Conservation (phyloP, 2,113 vertebrate species). For the Cariama cristata region DNA sequence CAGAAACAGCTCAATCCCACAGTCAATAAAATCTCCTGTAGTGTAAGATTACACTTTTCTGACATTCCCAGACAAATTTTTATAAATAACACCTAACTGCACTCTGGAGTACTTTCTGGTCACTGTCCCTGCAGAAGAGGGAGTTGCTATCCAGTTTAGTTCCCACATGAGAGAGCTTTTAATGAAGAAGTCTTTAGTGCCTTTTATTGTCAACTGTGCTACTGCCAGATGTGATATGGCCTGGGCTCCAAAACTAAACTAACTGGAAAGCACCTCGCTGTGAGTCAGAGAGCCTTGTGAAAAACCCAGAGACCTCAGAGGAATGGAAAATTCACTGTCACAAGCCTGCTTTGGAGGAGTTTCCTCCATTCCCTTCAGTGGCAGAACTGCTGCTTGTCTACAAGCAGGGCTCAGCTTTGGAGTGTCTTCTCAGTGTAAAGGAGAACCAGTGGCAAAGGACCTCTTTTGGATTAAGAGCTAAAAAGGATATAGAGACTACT, state of each 20-base stretch:
- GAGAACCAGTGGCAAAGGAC: background rate
- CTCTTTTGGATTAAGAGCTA: background rate
- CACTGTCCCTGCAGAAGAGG: background rate
- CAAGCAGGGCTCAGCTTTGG: background rate
- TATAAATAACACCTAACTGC: conserved; percentile 18
- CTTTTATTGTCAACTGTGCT: background rate
- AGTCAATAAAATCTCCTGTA: conserved; percentile 25
- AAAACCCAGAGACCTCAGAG: conserved; percentile 12
- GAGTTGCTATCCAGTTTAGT: background rate
- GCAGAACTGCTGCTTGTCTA: background rate
- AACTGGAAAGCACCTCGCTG: background rate
- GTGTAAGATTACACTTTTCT: conserved; percentile 32
- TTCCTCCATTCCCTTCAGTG: background rate
- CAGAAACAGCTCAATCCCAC: conserved; percentile 30
- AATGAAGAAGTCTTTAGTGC: background rate
- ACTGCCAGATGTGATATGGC: conserved; percentile 2
- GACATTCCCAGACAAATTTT: conserved; percentile 37
- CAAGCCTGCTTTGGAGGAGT: background rate
- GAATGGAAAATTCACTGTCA: background rate
- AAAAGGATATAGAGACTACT: background rate
- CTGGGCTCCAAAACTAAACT: background rate
- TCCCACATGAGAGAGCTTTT: background rate
- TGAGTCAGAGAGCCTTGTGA: background rate
- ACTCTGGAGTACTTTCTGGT: background rate
- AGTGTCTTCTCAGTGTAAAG: background rate